Conservation (phyloP, 2,113 vertebrate genomes). For the Nothoprocta pentlandii region DNA sequence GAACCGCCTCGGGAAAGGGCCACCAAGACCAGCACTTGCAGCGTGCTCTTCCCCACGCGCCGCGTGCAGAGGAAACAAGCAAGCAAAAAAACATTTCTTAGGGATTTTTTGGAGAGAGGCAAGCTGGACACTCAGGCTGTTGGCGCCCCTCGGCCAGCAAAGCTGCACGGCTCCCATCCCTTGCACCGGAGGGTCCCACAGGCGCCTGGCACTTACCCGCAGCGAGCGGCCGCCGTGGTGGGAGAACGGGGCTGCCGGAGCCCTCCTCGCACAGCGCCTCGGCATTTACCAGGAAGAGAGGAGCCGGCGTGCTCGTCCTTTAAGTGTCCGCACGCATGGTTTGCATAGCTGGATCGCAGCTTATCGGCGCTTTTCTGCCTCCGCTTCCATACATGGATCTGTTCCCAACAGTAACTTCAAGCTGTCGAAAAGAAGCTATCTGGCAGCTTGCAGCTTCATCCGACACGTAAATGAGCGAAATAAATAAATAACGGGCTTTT, state of each 20-base stretch:
- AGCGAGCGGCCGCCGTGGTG: conserved; percentile 65
- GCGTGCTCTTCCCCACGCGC: too few relatives aligned
- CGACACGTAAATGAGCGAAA: conserved; percentile 83
- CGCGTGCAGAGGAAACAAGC: too few relatives aligned
- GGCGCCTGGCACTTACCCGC: conserved; percentile 78
- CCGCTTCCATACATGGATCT: conserved; percentile 97
- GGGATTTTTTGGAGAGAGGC: too few relatives aligned
- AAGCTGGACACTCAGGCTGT: too few relatives aligned
- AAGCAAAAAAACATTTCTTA: too few relatives aligned
- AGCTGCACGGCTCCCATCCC: too few relatives aligned
- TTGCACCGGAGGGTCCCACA: too few relatives aligned
- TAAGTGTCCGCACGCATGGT: conserved; percentile 92
- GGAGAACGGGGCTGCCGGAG: conserved; percentile 72
- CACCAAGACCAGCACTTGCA: too few relatives aligned
- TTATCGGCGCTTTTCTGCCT: conserved; percentile 90
- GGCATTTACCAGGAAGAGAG: conserved; percentile 90
- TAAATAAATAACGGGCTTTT: conserved; percentile 64
- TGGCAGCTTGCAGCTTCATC: conserved; percentile 85
- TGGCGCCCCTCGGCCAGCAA: too few relatives aligned
- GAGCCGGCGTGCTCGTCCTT: conserved; percentile 82
- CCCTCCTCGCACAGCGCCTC: conserved; percentile 76
- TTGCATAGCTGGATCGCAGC: conserved; percentile 87
- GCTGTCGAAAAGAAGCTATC: conserved; percentile 86
- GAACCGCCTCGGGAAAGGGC: too few relatives aligned
- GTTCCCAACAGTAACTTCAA: conserved; percentile 86